These are phyloP conservation scores for Hemithea aestivaria DNA, from an alignment of 2,888 invertebrate species.

Conservation along the genomic window DNA sequence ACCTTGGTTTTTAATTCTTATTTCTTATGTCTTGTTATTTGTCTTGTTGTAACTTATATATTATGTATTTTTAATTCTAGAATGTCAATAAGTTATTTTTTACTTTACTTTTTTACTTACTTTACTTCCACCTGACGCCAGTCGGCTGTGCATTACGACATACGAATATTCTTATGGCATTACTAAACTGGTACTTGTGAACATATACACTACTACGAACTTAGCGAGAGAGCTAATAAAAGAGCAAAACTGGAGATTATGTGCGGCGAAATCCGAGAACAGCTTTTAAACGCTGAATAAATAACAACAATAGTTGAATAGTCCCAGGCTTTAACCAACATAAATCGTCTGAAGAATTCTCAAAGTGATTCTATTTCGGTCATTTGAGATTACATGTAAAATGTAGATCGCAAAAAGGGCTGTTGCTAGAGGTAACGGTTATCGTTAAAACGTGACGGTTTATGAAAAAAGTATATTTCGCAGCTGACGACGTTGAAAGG, in stretches of 20 bases:
- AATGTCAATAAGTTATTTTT: too few relatives aligned
- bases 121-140: constrained; percentile 39
- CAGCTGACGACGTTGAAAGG: constrained; percentile 6
- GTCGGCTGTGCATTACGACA: constrained; percentile 16
- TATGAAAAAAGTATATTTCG: constrained; percentile 3
- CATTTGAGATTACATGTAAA: constrained; percentile 11
- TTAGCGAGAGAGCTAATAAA: too few relatives aligned
- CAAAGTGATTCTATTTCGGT: constrained; percentile 4
- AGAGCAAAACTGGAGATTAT: background rate
- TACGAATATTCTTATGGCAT: constrained; percentile 10
- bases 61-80: too few relatives aligned
- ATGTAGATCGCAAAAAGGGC: constrained; percentile 1
- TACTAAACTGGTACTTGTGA: constrained; percentile 10
- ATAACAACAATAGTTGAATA: background rate
- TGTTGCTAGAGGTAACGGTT: too few relatives aligned
- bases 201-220: constrained; percentile 6
- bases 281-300: constrained; percentile 1
- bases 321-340: background rate
- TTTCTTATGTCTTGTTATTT: too few relatives aligned
- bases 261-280: background rate
- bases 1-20: too few relatives aligned
- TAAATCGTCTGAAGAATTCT: background rate
- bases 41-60: too few relatives aligned
- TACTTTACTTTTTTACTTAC: too few relatives aligned
- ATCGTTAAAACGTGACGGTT: too few relatives aligned